A percentile compares a stretch with the other conserved stretches of the same genome.
Evolutionary conservation across 2,888 invertebrate genomes (phyloP).

Genomic region (Epistrophe eligans): DNA sequence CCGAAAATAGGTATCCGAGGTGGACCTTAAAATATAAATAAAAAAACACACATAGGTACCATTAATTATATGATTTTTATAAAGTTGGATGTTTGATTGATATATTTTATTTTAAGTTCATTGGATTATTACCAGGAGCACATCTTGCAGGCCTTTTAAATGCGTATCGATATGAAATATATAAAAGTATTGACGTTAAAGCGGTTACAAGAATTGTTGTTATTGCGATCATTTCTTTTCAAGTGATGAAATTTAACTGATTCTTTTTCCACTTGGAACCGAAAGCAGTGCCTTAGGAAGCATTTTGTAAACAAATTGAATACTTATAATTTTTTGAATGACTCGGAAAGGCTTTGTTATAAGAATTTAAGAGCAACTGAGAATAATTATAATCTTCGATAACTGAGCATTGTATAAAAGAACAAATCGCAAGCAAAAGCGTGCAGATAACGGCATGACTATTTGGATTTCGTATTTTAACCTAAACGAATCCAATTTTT

Average conservation of each 20-base stretch:
- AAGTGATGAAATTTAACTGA: slow-evolving; percentile 45
- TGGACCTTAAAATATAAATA: slow-evolving; percentile 84
- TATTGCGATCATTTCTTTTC: slow-evolving; percentile 80
- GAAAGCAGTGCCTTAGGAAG: neutral
- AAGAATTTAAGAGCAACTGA: neutral
- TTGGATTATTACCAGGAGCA: slow-evolving; percentile 85
- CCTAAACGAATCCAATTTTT: neutral
- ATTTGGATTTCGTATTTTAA: neutral
- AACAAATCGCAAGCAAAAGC: neutral
- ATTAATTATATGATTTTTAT: neutral
- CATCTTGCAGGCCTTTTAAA: slow-evolving; percentile 84
- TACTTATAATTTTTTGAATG: neutral
- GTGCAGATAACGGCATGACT: neutral
- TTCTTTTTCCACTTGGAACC: neutral
- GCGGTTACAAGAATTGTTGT: slow-evolving; percentile 81
- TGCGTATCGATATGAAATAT: slow-evolving; percentile 82
- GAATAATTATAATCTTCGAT: neutral
- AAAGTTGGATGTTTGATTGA: neutral
- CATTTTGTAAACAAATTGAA: neutral
- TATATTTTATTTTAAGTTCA: neutral
- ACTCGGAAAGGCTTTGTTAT: neutral
- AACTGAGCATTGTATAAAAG: neutral
- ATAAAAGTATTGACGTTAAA: slow-evolving; percentile 82
- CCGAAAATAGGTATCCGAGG: slow-evolving; percentile 87
- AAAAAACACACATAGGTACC: neutral